Evolutionary conservation across 2,888 invertebrate genomes (phyloP), one percentile per base, ranked within the genome.

Genomic region (Calliopum simillimum): DNA sequence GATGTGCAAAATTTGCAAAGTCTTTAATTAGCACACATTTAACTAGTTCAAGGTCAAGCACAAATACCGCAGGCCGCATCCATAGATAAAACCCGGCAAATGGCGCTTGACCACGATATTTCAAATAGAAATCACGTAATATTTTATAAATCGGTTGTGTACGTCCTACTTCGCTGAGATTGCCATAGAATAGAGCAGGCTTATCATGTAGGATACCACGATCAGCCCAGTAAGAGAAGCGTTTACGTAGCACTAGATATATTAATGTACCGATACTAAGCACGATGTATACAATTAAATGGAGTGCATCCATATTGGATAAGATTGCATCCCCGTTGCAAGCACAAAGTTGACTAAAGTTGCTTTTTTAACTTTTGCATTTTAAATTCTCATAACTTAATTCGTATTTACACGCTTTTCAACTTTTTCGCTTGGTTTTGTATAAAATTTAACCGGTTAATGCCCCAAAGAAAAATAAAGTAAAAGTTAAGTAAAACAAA

Each of bases 11-110:
- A 66, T 82, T 76, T 1, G 76, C 66, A 70, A 87, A 87, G 71
- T 87, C 87, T 70, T 84, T 85, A 4, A 86, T 82, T 51, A 87
- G 67, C 14, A 86, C 77, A 19, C 73, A 68, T 69, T 83, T 84
- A 1, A 86, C 79, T 16, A 86, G 70, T 6, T 87, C 85, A 25
- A 86, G 75, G 53, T 84, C 83, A 49, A 81, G 73, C 1, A 81
- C 59, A 1, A 85, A 53, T 0, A 78, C 76, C 0, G 76, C 78
- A 0, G 78, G 79, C 0, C 76, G 75, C 25, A 82, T 43, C 2
- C 80, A 77, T 12, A 84, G 75, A 58, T 81, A 84, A 66, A 81
- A 79, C 8, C 84, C 82, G 0, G 78, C 81, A 68, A 81, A 81
- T 0, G 78, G 77, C 8, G 77, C 78, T 14, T 70, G 74, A 0